Evolutionary conservation across 2,888 invertebrate species (phyloP).

Genomic region (Caenorhabditis wallacei): DNA sequence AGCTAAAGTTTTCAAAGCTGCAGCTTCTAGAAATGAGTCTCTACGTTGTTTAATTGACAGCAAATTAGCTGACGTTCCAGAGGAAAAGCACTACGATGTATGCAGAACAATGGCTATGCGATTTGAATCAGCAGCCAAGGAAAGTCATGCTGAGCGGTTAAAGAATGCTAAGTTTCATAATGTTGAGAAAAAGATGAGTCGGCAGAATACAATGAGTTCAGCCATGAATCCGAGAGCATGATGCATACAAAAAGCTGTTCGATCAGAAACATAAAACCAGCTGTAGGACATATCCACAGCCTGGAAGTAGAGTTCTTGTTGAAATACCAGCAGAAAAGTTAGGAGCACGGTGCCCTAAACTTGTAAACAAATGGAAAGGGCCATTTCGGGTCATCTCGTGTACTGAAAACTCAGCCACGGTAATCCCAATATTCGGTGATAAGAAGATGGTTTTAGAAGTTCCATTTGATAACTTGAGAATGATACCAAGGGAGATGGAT

Average conservation of each 20-base stretch:
- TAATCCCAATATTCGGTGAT: background rate
- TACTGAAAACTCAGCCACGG: slow-evolving; percentile 18
- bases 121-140: no score
- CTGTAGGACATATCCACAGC: slow-evolving; percentile 1
- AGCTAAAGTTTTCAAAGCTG: no score
- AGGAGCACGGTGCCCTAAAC: slow-evolving; percentile 17
- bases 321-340: slow-evolving; percentile 34
- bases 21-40: no score
- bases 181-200: no score
- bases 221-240: background rate
- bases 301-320: slow-evolving; percentile 13
- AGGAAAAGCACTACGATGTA: no score
- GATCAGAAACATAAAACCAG: slow-evolving; percentile 48
- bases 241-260: slow-evolving; percentile 11
- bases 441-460: background rate
- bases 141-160: no score
- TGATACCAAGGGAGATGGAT: background rate
- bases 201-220: no score
- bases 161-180: no score
- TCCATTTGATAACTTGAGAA: background rate
- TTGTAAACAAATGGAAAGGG: slow-evolving; percentile 22
- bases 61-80: no score
- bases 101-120: no score
- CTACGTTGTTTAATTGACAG: no score
- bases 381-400: slow-evolving; percentile 22